These are phyloP conservation scores for Sisyra nigra DNA, from an alignment of 2,888 invertebrate genomes.

Conservation along the genomic window DNA sequence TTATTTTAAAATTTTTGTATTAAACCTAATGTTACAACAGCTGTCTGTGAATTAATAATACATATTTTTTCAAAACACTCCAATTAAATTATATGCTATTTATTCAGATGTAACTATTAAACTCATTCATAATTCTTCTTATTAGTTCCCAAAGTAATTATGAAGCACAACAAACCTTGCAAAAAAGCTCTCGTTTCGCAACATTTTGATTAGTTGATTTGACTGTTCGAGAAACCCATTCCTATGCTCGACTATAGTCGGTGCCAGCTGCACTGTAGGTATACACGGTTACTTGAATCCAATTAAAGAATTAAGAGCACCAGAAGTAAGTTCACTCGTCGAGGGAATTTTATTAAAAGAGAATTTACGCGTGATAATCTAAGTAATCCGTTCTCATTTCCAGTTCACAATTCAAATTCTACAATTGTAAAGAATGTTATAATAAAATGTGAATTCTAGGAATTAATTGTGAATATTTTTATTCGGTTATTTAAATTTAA, in stretches of 20 bases:
- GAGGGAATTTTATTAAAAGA: slow-evolving; percentile 7
- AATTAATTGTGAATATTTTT: neutral
- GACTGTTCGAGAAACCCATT: no score
- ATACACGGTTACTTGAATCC: slow-evolving; percentile 8
- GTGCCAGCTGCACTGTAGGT: neutral
- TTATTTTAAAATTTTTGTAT: neutral
- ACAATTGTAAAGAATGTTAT: neutral
- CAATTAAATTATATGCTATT: no score
- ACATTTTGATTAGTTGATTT: no score
- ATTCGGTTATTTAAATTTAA: neutral
- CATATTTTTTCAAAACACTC: slow-evolving; percentile 1
- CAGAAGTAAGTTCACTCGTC: slow-evolving; percentile 5
- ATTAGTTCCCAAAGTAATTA: no score
- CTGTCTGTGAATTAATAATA: no score
- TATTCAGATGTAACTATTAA: no score
- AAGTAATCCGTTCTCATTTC: neutral
- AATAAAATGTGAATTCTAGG: neutral
- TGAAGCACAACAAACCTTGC: no score
- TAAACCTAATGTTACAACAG: neutral
- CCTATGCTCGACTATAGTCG: neutral
- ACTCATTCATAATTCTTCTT: no score
- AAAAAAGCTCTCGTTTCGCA: no score
- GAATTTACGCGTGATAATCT: slow-evolving; percentile 3
- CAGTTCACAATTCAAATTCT: neutral
- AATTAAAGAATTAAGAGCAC: slow-evolving; percentile 9